Percentiles rank a stretch among this genome's conserved stretches.
These are phyloP conservation scores for Caenorhabditis drosophilae DNA, from an alignment of 2,888 invertebrate genomes.

Conservation along the genomic window DNA sequence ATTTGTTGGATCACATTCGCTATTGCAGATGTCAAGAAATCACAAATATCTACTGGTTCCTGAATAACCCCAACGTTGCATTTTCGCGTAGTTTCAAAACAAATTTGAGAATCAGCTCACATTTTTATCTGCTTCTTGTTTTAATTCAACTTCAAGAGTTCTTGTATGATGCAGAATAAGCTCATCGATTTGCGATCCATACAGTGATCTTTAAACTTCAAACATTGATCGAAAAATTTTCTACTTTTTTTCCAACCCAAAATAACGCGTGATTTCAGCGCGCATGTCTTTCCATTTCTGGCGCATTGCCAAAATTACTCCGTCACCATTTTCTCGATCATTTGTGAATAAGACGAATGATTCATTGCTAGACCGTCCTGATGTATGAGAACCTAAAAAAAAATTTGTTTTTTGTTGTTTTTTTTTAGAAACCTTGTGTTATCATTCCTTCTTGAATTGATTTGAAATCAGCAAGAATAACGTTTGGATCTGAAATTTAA, in stretches of 20 bases:
- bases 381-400: constrained; percentile 24
- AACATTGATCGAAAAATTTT: too few species aligned
- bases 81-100: too few species aligned
- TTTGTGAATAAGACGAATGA: constrained; percentile 58
- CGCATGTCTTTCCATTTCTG: constrained; percentile 52
- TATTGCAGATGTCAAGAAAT: constrained; percentile 56
- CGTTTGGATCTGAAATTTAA: constrained; percentile 44
- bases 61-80: neutral
- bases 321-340: constrained; percentile 56
- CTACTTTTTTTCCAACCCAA: too few species aligned
- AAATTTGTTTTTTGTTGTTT: neutral
- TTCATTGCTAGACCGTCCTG: constrained; percentile 53
- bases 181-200: constrained; percentile 37
- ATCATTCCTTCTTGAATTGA: constrained; percentile 25
- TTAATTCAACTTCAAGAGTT: constrained; percentile 19
- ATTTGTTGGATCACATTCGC: constrained; percentile 68
- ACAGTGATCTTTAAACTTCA: constrained; percentile 15
- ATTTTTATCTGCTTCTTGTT: constrained; percentile 18
- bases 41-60: constrained; percentile 47
- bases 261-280: constrained; percentile 22
- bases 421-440: neutral
- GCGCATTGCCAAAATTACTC: constrained; percentile 60
- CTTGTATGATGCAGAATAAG: constrained; percentile 33
- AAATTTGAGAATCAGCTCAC: too few species aligned
- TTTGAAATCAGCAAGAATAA: constrained; percentile 40